Evolutionary conservation across 2,888 invertebrate species (phyloP).

Genomic region (Cotesia congregata): DNA sequence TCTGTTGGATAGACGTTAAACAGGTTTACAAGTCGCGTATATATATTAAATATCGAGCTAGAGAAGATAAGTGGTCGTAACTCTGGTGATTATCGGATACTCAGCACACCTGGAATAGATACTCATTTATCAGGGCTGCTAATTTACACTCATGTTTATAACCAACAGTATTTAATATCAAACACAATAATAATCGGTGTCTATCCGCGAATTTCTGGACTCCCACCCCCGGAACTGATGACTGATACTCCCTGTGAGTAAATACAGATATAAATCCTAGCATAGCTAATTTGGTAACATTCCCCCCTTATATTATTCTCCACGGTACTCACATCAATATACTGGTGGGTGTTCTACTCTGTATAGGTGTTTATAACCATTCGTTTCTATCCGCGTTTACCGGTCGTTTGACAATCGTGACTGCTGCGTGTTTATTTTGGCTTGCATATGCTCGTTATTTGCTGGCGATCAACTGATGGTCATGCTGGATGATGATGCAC

Average conservation of each 20-base stretch:
- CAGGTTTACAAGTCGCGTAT: conserved; percentile 59
- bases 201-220: neutral
- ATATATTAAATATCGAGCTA: neutral
- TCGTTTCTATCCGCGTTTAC: conserved; percentile 20
- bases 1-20: conserved; percentile 56
- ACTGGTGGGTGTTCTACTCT: neutral
- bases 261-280: conserved; percentile 20
- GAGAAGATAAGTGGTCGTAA: neutral
- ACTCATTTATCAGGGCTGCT: conserved; percentile 31
- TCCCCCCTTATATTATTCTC: conserved; percentile 5
- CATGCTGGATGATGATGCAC: conserved; percentile 4
- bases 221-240: conserved; percentile 7
- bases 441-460: conserved; percentile 28
- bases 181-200: conserved; percentile 12
- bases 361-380: neutral
- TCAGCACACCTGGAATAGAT: conserved; percentile 18
- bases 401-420: conserved; percentile 32
- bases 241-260: conserved; percentile 7
- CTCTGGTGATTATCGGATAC: neutral
- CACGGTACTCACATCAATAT: neutral
- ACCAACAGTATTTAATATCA: neutral
- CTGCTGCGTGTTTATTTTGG: conserved; percentile 48
- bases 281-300: conserved; percentile 23
- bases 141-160: conserved; percentile 27
- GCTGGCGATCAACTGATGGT: neutral